Evolutionary conservation across 2,113 vertebrate genomes (phyloP).

Genomic region (Copsychus sechellarum): DNA sequence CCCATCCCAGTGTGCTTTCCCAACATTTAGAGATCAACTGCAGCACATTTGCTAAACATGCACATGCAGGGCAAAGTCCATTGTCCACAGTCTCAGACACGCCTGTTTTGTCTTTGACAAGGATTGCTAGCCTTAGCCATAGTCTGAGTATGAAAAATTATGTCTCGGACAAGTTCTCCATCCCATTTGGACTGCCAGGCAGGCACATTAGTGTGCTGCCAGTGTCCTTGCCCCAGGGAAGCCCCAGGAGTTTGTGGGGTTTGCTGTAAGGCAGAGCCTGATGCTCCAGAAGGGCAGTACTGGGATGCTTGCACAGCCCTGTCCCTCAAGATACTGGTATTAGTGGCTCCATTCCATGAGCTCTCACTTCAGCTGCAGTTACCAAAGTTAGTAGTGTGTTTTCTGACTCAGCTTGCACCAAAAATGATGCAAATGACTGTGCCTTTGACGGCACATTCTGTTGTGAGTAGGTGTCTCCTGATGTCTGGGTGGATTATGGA

Average conservation of each 20-base stretch:
- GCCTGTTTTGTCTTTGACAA: not conserved
- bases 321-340: not conserved
- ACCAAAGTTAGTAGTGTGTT: not conserved
- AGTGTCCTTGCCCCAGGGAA: not conserved
- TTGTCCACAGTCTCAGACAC: rapidly evolving
- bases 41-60: not conserved
- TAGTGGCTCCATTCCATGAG: not conserved
- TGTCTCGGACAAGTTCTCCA: rapidly evolving
- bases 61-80: not conserved
- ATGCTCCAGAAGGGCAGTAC: not conserved
- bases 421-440: not conserved
- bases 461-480: not conserved
- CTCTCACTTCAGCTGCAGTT: not conserved
- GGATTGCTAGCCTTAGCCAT: not conserved
- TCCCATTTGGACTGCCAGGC: not conserved
- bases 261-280: not conserved
- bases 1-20: not conserved
- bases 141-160: not conserved
- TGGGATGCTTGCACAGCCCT: not conserved
- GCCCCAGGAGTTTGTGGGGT: not conserved
- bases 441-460: not conserved
- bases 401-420: not conserved
- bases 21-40: not conserved
- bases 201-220: not conserved
- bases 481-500: not conserved